These are phyloP conservation scores for Nomia melanderi DNA, from an alignment of 1,140 invertebrate species.

Conservation along the genomic window DNA sequence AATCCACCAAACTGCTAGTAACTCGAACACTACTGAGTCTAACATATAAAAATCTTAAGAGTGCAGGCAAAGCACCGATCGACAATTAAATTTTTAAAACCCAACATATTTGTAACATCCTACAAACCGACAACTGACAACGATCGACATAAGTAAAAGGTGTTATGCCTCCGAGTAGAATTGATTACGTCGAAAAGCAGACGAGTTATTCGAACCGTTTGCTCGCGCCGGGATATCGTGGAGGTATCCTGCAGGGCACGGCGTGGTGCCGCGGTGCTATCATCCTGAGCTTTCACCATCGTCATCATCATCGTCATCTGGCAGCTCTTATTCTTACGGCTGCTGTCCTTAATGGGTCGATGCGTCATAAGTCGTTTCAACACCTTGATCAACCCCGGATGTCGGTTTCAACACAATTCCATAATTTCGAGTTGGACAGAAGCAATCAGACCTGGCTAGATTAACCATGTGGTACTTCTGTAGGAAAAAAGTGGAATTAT, in stretches of 20 bases:
- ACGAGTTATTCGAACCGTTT: constrained; percentile 67
- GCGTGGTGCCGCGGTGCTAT: constrained; percentile 68
- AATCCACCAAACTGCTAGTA: no score
- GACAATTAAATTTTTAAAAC: no score
- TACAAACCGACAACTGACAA: constrained; percentile 28
- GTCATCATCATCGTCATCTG: constrained; percentile 74
- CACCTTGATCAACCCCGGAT: constrained; percentile 47
- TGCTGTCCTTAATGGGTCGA: constrained; percentile 57
- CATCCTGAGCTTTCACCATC: constrained; percentile 64
- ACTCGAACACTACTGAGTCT: no score
- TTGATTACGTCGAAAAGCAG: constrained; percentile 57
- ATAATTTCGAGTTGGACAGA: constrained; percentile 1
- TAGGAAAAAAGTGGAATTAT: no score
- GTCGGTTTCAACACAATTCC: constrained; percentile 25
- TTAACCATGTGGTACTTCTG: no score
- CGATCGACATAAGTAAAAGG: constrained; percentile 14
- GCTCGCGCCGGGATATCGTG: constrained; percentile 68
- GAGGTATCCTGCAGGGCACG: constrained; percentile 68
- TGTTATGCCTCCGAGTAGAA: constrained; percentile 27
- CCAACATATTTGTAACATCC: no score
- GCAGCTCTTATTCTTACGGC: constrained; percentile 58
- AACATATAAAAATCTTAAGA: no score
- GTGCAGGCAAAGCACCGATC: no score
- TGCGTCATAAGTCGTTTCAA: constrained; percentile 65
- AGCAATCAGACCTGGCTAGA: not conserved